Evolutionary conservation across 2,113 vertebrate species (phyloP).

Genomic region (Daubentonia madagascariensis): DNA sequence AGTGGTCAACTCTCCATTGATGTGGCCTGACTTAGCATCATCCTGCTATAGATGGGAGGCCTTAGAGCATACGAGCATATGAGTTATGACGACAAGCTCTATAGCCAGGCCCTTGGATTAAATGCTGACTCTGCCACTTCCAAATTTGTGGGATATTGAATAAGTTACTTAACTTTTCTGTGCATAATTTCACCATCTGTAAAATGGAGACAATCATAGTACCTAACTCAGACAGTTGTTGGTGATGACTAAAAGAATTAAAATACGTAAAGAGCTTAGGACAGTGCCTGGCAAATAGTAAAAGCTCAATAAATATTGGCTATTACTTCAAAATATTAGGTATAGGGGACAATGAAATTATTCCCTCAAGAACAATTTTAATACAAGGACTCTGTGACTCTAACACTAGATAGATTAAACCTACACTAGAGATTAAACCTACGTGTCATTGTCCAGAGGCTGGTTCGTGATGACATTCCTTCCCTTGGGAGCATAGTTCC

Average conservation of each 20-base stretch:
- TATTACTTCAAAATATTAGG: neutral
- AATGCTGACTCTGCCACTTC: neutral
- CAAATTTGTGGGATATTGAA: neutral
- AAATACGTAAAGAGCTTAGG: neutral
- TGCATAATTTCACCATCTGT: neutral
- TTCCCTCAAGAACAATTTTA: neutral
- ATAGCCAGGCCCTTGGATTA: neutral
- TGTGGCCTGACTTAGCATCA: neutral
- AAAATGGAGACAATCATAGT: neutral
- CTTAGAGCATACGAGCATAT: neutral
- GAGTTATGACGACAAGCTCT: neutral
- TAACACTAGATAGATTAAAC: neutral
- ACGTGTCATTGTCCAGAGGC: constrained; percentile 65
- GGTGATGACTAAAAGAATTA: neutral
- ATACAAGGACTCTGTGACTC: neutral
- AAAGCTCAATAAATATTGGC: neutral
- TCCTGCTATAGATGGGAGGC: neutral
- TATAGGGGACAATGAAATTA: neutral
- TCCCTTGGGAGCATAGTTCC: constrained; percentile 83
- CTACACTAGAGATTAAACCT: constrained; percentile 36
- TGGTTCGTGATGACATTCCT: constrained; percentile 73
- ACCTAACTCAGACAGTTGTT: neutral
- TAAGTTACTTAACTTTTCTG: neutral
- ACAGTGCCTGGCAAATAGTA: neutral
- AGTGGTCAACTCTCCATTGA: neutral